A percentile compares a stretch with the other conserved stretches of the same genome.
Evolutionary conservation across 2,797 vertebrate species (phyloP).

Genomic region (Phoebastria nigripes): DNA sequence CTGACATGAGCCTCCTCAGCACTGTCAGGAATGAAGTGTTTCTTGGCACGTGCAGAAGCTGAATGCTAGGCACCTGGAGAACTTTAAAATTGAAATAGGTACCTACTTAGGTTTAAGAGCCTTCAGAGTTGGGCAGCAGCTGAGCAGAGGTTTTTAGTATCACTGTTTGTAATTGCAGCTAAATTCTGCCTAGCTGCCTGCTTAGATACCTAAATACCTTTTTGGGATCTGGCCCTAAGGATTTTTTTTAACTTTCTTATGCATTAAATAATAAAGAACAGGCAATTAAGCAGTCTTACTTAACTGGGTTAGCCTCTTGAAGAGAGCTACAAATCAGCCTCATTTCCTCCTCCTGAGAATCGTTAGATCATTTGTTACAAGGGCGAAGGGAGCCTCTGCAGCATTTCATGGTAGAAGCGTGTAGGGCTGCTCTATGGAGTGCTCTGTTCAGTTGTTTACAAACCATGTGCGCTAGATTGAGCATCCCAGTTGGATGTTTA

Average conservation of each 20-base stretch:
- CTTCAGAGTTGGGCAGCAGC: constrained; percentile 3
- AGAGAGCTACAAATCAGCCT: constrained; percentile 35
- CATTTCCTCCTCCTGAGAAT: constrained; percentile 35
- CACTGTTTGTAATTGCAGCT: neutral
- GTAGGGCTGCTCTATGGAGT: neutral
- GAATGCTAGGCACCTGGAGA: constrained; percentile 6
- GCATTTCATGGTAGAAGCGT: neutral
- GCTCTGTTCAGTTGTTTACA: constrained; percentile 35
- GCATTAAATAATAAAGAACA: constrained; percentile 21
- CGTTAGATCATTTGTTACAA: constrained; percentile 37
- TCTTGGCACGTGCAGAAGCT: neutral
- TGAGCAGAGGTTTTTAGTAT: constrained; percentile 2
- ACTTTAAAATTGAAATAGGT: constrained; percentile 25
- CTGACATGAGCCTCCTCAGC: fast-evolving
- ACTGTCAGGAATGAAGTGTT: neutral
- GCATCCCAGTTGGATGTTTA: constrained; percentile 43
- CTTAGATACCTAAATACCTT: neutral
- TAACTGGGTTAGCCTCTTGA: constrained; percentile 5
- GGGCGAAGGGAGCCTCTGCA: neutral
- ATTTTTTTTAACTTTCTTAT: neutral
- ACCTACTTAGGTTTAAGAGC: constrained; percentile 31
- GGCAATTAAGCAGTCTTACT: constrained; percentile 35
- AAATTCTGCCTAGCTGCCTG: neutral
- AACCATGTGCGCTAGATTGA: neutral
- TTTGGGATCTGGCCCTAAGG: neutral